phyloP scores from a whole-genome alignment of 2,113 vertebrate genomes.

The Sinosuthora webbiana region DNA sequence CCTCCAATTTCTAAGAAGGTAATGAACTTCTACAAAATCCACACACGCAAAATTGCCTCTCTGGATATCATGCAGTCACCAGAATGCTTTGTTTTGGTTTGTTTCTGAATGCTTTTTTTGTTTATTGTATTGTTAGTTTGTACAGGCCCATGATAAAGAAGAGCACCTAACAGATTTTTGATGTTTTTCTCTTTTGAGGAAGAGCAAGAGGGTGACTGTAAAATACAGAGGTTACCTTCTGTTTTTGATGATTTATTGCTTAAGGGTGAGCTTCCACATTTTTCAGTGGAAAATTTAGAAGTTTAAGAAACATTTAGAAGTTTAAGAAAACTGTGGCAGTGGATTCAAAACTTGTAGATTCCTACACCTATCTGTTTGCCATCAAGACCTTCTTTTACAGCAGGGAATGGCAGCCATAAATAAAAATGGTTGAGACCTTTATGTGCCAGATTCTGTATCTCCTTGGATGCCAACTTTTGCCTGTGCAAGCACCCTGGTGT shows the following conservation, averaged over 20 bases:
- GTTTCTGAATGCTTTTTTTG: not conserved
- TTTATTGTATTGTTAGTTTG: not conserved
- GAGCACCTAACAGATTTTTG: not conserved
- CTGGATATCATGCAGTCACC: not conserved
- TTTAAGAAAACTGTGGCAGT: not conserved
- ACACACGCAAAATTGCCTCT: not conserved
- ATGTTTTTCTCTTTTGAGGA: not conserved
- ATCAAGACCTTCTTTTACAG: not conserved
- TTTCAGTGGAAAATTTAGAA: not conserved
- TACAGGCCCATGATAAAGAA: not conserved
- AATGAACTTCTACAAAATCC: not conserved
- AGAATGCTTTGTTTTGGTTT: not conserved
- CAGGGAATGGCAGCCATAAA: not conserved
- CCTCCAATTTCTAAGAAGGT: not conserved
- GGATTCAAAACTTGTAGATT: not conserved
- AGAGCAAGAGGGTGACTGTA: not conserved
- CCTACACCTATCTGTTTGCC: not conserved
- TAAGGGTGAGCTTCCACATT: not conserved
- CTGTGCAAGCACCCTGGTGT: not conserved
- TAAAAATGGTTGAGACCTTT: not conserved
- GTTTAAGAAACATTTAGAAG: not conserved
- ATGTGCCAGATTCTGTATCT: not conserved
- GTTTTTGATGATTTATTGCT: not conserved
- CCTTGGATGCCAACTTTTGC: not conserved
- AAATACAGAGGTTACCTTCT: fast-evolving